phyloP scores from a whole-genome alignment of 2,113 vertebrate species.

The Sylvietta virens region DNA sequence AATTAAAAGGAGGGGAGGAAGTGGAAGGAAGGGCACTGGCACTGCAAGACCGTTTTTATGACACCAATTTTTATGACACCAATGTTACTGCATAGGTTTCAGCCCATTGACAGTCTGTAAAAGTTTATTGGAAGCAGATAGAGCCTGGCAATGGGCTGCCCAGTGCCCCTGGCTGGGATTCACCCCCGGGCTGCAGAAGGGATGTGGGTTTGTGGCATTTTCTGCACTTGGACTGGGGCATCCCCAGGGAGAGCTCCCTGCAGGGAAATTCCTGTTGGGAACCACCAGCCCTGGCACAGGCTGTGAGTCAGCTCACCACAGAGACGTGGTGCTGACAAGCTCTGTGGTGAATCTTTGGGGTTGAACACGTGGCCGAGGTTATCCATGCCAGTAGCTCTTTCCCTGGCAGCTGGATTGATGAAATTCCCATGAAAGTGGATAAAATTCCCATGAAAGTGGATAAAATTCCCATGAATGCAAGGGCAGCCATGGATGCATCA shows the following conservation, averaged over 20 bases:
- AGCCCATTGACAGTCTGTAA: constrained; percentile 57
- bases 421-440: background rate
- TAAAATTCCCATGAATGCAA: background rate
- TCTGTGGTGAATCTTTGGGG: background rate
- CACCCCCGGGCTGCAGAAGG: background rate
- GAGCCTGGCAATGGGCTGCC: background rate
- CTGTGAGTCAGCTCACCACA: fast-evolving
- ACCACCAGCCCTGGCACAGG: fast-evolving
- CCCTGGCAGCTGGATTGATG: background rate
- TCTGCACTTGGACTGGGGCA: fast-evolving
- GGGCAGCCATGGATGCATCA: fast-evolving
- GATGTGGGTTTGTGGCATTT: background rate
- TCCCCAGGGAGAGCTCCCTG: background rate
- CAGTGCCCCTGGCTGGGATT: constrained; percentile 1
- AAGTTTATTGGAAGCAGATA: constrained; percentile 67
- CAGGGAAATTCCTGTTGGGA: fast-evolving
- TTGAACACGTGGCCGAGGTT: background rate
- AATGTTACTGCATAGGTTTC: constrained; percentile 42
- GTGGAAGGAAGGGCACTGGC: background rate
- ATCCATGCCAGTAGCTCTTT: fast-evolving
- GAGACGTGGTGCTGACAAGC: background rate
- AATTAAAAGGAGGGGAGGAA: background rate
- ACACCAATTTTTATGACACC: constrained; percentile 44
- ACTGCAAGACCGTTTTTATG: constrained; percentile 46
- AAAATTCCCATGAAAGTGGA: background rate